Percentiles rank a stretch among this genome's conserved stretches.
Conservation (phyloP, 2,888 invertebrate genomes). For the Heliothis peltigera region DNA sequence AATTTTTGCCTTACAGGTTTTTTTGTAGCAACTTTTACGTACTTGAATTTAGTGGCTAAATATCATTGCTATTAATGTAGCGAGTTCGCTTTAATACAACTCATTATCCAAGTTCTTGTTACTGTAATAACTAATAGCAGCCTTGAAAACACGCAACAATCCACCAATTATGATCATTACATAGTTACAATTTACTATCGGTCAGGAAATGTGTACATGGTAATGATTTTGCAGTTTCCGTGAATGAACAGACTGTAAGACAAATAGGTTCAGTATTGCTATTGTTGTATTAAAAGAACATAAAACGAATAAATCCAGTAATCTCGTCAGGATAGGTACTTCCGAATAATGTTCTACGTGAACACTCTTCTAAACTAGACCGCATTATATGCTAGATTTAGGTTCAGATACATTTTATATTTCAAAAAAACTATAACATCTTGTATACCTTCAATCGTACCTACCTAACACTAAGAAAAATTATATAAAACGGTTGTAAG, state of each 20-base stretch:
- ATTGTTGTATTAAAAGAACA: too few relatives aligned
- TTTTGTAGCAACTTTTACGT: background rate
- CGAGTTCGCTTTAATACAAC: slow-evolving; percentile 11
- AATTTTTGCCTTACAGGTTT: background rate
- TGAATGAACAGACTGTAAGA: slow-evolving; percentile 1
- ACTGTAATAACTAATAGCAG: slow-evolving; percentile 6
- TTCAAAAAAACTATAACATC: too few relatives aligned
- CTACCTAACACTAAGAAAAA: too few relatives aligned
- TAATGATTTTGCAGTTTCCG: slow-evolving; percentile 22
- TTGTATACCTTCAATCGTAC: too few relatives aligned
- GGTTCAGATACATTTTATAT: too few relatives aligned
- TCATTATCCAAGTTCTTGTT: slow-evolving; percentile 12
- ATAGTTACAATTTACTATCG: slow-evolving; percentile 15
- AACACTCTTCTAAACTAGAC: too few relatives aligned
- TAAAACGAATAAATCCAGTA: too few relatives aligned
- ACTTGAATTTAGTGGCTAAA: background rate
- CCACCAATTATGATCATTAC: slow-evolving; percentile 25
- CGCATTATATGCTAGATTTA: too few relatives aligned
- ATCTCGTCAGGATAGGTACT: too few relatives aligned
- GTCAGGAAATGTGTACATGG: slow-evolving; percentile 25
- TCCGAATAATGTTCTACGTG: too few relatives aligned
- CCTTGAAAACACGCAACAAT: slow-evolving; percentile 26
- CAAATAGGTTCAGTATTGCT: too few relatives aligned
- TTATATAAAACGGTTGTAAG: too few relatives aligned
- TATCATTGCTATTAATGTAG: background rate